Evolutionary conservation across 2,113 vertebrate species (phyloP).

Genomic region (Oxygymnocypris stewartii): DNA sequence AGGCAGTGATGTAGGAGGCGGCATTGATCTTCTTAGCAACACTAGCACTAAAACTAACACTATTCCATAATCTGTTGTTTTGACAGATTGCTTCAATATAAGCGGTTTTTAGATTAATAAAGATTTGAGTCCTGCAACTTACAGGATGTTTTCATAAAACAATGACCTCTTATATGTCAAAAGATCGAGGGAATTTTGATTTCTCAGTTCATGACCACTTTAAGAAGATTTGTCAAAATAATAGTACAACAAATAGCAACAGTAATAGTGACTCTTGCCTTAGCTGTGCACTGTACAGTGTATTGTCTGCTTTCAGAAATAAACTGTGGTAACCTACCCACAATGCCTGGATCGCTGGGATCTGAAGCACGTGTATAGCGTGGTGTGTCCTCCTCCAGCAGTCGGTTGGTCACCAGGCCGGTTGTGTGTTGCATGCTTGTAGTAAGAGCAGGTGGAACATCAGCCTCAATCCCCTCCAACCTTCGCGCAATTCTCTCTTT

Average conservation of each 20-base stretch:
- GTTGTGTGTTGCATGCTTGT: constrained; percentile 73
- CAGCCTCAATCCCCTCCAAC: constrained; percentile 91
- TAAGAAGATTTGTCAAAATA: background rate
- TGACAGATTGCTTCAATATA: no score
- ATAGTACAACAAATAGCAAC: background rate
- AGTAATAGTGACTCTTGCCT: background rate
- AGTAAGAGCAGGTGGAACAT: constrained; percentile 84
- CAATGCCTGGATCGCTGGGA: constrained; percentile 82
- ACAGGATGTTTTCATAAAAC: no score
- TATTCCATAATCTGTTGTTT: no score
- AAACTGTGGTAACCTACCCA: constrained; percentile 72
- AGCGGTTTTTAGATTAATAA: no score
- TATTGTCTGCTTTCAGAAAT: background rate
- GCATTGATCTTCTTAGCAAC: no score
- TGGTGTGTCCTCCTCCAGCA: constrained; percentile 91
- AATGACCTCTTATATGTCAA: no score
- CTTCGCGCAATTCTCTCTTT: constrained; percentile 95
- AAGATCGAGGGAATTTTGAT: no score
- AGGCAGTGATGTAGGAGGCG: no score
- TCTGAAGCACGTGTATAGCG: constrained; percentile 93
- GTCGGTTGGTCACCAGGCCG: constrained; percentile 86
- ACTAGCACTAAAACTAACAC: no score
- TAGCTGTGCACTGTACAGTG: background rate
- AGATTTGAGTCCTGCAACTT: no score
- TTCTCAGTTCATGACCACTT: no score